Base-by-base conservation (phyloP, 2,113 vertebrate species). In the Caranx melampygus region DNA sequence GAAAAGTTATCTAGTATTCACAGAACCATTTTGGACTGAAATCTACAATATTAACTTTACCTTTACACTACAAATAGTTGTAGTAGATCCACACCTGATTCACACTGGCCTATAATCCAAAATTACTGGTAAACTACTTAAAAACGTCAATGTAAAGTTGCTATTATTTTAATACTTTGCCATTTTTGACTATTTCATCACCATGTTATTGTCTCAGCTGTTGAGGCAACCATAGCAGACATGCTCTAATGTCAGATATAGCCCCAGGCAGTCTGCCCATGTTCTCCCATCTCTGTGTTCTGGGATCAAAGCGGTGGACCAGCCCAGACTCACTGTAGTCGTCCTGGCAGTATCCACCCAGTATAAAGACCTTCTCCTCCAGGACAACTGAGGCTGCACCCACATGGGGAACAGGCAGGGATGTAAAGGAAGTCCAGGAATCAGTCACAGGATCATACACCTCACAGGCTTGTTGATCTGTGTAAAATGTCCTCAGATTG, bases 261-360 rank as follows among this genome's bases (percentile, higher is more conserved):
- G 94, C 90, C 2, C 91, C 93, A 0, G 93, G 90, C 51, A 95
- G 62, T 59, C 70, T 93, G 4, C 95, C 94, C 91, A 94, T 84
- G 55, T 31, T 93, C 79, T 93, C 87, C 95, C 95, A 95, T 20
- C 85, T 72, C 55, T 88, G 79, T 18, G 63, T 85, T 64, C 73
- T 75, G 12, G 85, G 79, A 57, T 95, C 83, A 35, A 91, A 95
- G 11, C 94, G 91, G 61, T 95, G 94, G 34, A 94, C 89, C 34
- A 94, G 79, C 20, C 85, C 84, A 10, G 92, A 82, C 73, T 95
- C 95, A 3, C 87, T 93, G 75, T 94, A 91, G 59, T 95, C 93
- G 0, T 95, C 94, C 74, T 94, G 94, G 64, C 90, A 92, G 78
- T 95, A 95, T 11, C 95, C 95, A 33, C 95, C 95, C 69, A 95